phyloP scores from a whole-genome alignment of 2,888 invertebrate genomes.

The Chrysolina americana region DNA sequence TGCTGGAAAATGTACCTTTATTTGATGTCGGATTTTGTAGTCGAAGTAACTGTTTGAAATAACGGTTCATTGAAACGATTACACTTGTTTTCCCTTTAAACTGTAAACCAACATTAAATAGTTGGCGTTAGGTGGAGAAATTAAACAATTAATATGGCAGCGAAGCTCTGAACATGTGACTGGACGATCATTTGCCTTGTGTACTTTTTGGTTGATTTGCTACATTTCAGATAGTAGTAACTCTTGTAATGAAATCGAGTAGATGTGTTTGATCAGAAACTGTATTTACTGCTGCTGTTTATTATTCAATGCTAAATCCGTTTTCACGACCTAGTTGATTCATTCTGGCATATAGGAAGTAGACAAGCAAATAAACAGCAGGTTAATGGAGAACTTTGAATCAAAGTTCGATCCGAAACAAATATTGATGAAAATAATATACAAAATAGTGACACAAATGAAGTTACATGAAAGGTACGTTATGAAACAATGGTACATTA shows the following conservation, averaged over 20 bases:
- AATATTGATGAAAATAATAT: too few relatives aligned
- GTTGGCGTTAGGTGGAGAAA: conserved; percentile 1
- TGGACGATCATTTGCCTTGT: not conserved
- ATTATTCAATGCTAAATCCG: conserved; percentile 22
- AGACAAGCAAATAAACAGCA: not conserved
- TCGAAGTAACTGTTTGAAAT: conserved; percentile 8
- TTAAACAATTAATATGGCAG: not conserved
- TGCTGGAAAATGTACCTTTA: not conserved
- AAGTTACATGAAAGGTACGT: too few relatives aligned
- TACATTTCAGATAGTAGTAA: not conserved
- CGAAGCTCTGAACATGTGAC: not conserved
- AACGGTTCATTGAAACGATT: not conserved
- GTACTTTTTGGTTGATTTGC: not conserved
- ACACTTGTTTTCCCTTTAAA: not conserved
- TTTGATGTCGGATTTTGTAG: not conserved
- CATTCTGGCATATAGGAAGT: conserved; percentile 11
- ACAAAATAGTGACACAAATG: too few relatives aligned
- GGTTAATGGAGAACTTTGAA: conserved; percentile 4
- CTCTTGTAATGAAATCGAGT: conserved; percentile 14
- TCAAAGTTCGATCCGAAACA: not conserved
- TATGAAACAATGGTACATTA: too few relatives aligned
- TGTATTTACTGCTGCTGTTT: conserved; percentile 16
- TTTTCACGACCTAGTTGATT: conserved; percentile 26
- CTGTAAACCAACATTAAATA: conserved; percentile 1
- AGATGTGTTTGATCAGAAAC: conserved; percentile 12